Evolutionary conservation across 2,113 vertebrate genomes (phyloP).

Genomic region (Aegotheles bennettii): DNA sequence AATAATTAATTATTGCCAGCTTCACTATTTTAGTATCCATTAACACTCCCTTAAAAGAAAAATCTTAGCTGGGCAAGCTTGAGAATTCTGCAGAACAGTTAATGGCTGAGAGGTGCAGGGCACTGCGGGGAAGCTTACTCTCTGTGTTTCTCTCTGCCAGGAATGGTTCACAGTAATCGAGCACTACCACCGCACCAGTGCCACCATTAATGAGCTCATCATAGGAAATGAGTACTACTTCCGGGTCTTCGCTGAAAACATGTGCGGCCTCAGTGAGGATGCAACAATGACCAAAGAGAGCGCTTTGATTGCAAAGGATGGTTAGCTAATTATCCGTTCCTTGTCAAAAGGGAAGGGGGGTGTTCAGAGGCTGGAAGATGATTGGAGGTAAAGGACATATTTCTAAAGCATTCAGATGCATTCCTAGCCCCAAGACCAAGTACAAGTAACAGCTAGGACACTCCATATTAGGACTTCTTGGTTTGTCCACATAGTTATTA

Average conservation of each 20-base stretch:
- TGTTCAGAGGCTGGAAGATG: neutral
- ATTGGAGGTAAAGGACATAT: rapidly evolving
- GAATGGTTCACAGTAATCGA: constrained; percentile 87
- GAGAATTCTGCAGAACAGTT: neutral
- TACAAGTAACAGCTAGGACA: neutral
- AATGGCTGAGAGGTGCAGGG: rapidly evolving
- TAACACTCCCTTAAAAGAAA: neutral
- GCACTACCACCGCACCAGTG: constrained; percentile 91
- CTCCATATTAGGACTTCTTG: neutral
- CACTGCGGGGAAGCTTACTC: neutral
- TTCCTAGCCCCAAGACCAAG: neutral
- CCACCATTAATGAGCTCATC: constrained; percentile 91
- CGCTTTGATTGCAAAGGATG: constrained; percentile 91
- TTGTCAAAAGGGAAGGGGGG: neutral
- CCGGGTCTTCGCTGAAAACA: constrained; percentile 92
- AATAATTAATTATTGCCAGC: neutral
- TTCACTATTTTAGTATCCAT: neutral
- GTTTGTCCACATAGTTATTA: neutral
- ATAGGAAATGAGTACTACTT: constrained; percentile 97
- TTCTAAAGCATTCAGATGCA: neutral
- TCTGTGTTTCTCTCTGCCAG: constrained; percentile 40
- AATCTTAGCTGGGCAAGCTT: neutral
- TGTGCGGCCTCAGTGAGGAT: constrained; percentile 90
- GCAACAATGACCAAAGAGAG: constrained; percentile 91
- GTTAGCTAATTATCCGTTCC: constrained; percentile 63